A percentile compares a stretch with the other conserved stretches of the same genome.
phyloP scores from a whole-genome alignment of 2,888 invertebrate genomes.

The Tetropium fuscum region DNA sequence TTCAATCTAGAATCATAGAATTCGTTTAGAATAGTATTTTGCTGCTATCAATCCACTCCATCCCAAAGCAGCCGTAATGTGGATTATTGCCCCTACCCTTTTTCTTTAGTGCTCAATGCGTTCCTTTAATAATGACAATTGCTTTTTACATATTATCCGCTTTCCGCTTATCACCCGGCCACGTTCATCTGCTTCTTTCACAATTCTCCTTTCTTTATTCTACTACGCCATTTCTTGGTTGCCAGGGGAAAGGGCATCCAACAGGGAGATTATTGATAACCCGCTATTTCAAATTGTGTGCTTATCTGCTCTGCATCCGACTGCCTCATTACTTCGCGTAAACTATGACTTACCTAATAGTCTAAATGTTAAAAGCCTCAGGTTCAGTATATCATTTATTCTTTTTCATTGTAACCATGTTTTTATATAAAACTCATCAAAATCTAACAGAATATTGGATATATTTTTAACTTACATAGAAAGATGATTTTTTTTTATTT shows the following conservation, averaged over 20 bases:
- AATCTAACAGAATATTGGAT: too few species aligned
- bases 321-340: conserved; percentile 9
- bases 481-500: too few species aligned
- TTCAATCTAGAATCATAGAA: too few species aligned
- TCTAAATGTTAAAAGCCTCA: conserved; percentile 3
- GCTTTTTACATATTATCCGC: conserved; percentile 10
- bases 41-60: too few species aligned
- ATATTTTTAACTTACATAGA: too few species aligned
- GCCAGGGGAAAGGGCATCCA: not conserved
- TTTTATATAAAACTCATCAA: too few species aligned
- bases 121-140: not conserved
- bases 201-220: conserved; percentile 14
- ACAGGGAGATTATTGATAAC: conserved; percentile 14
- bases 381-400: too few species aligned
- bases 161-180: not conserved
- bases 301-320: conserved; percentile 5
- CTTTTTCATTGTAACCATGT: too few species aligned
- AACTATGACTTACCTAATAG: not conserved
- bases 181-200: conserved; percentile 4
- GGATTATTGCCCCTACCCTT: too few species aligned
- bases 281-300: conserved; percentile 7
- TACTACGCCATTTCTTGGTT: not conserved
- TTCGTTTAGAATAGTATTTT: too few species aligned
- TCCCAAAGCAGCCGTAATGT: too few species aligned
- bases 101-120: too few species aligned